phyloP scores from a whole-genome alignment of 2,888 invertebrate genomes.

The Netelia virgata region DNA sequence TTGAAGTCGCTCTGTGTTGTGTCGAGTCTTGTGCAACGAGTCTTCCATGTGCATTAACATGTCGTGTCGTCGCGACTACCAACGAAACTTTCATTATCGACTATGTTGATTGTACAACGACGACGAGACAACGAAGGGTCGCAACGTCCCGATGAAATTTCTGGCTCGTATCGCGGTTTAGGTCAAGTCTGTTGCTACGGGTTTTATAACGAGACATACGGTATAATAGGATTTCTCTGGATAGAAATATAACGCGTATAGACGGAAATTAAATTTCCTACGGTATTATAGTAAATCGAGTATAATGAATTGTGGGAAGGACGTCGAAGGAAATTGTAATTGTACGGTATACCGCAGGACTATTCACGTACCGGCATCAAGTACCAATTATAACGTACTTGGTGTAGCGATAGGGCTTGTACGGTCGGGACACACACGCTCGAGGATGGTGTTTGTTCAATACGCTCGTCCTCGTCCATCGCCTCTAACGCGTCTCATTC shows the following conservation, averaged over 20 bases:
- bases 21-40: not conserved
- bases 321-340: conserved; percentile 44
- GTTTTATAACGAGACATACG: too few relatives aligned
- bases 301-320: conserved; percentile 38
- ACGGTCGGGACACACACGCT: too few relatives aligned
- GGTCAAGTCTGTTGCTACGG: not conserved
- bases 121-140: not conserved
- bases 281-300: conserved; percentile 11
- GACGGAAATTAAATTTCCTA: not conserved
- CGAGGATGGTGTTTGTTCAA: not conserved
- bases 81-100: conserved; percentile 41
- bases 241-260: not conserved
- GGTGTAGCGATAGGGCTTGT: too few relatives aligned
- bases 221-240: not conserved
- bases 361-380: not conserved
- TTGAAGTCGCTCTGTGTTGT: not conserved
- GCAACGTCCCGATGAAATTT: not conserved
- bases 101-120: conserved; percentile 41
- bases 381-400: too few relatives aligned
- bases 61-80: not conserved
- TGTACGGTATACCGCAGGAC: conserved; percentile 49
- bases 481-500: not conserved
- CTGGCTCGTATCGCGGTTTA: not conserved
- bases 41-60: not conserved
- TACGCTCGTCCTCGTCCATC: not conserved